Percentiles rank a stretch among this genome's conserved stretches.
Conservation (phyloP, 2,888 invertebrate species). For the Tholera decimalis region DNA sequence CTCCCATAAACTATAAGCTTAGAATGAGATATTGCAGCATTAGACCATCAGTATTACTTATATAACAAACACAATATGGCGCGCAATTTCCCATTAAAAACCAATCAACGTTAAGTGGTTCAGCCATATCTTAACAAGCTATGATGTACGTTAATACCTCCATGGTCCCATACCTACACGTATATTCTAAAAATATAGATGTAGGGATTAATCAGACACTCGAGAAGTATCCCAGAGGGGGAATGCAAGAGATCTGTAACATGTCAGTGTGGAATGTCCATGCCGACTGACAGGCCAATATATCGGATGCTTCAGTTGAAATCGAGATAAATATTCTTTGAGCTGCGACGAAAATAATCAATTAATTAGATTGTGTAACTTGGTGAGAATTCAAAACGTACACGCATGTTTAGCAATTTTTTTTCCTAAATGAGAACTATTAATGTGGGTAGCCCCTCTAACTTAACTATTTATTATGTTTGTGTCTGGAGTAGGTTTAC, state of each 20-base stretch:
- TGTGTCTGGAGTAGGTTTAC: no score
- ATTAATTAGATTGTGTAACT: conserved; percentile 37
- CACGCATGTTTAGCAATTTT: neutral
- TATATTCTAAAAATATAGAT: conserved; percentile 70
- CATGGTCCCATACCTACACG: conserved; percentile 50
- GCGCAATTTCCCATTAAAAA: conserved; percentile 68
- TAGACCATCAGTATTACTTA: conserved; percentile 46
- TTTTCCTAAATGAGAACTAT: no score
- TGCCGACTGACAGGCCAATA: conserved; percentile 60
- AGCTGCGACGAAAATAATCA: conserved; percentile 56
- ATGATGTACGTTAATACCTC: conserved; percentile 63
- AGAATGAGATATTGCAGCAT: conserved; percentile 44
- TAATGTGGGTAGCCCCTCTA: no score
- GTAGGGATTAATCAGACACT: conserved; percentile 62
- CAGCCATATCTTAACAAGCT: conserved; percentile 65
- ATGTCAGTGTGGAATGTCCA: conserved; percentile 65
- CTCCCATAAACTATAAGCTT: conserved; percentile 34
- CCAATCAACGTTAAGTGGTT: conserved; percentile 66
- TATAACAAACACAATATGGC: conserved; percentile 55
- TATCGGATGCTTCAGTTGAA: conserved; percentile 52
- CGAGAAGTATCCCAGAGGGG: conserved; percentile 55
- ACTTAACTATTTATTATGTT: no score
- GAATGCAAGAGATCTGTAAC: conserved; percentile 67
- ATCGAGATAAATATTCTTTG: conserved; percentile 51
- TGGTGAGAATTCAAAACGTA: conserved; percentile 8